phyloP scores from a whole-genome alignment of 2,888 invertebrate species.

The Dusona sp. region DNA sequence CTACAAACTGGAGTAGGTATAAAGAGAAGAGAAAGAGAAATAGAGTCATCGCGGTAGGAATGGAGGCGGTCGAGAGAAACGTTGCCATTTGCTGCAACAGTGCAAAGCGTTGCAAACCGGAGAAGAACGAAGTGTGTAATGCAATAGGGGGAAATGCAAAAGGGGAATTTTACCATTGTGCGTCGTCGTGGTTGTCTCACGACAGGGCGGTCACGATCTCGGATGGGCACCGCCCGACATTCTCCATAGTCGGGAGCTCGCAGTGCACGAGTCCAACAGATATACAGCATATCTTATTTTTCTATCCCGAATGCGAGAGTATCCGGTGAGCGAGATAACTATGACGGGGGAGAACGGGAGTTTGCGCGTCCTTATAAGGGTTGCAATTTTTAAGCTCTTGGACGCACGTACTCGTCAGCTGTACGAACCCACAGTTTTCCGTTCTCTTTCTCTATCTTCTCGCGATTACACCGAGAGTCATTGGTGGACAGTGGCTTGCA shows the following conservation, averaged over 20 bases:
- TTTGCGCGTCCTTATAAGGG: conserved; percentile 77
- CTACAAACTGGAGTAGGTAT: conserved; percentile 15
- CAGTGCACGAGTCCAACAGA: conserved; percentile 22
- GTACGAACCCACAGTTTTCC: conserved; percentile 24
- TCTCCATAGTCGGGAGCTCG: conserved; percentile 55
- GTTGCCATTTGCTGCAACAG: conserved; percentile 9
- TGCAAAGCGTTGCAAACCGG: conserved; percentile 10
- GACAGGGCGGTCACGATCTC: conserved; percentile 78
- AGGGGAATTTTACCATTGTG: conserved; percentile 29
- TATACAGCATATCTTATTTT: conserved; percentile 76
- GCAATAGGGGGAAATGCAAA: conserved; percentile 19
- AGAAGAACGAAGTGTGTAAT: conserved; percentile 18
- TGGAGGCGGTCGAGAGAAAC: conserved; percentile 3
- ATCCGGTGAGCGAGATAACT: conserved; percentile 43
- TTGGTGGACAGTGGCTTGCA: conserved; percentile 27
- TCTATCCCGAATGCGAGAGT: conserved; percentile 74
- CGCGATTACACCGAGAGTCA: conserved; percentile 39
- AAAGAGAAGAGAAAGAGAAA: neutral
- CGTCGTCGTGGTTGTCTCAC: conserved; percentile 33
- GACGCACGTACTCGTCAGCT: conserved; percentile 71
- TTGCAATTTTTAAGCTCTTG: conserved; percentile 70
- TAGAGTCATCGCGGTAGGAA: conserved; percentile 5
- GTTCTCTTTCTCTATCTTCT: conserved; percentile 22
- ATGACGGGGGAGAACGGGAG: conserved; percentile 69
- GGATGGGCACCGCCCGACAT: conserved; percentile 78